Evolutionary conservation across 2,797 vertebrate species (phyloP), one percentile per base, ranked within the genome.

Genomic region (Hydrocynus forskahlii): DNA sequence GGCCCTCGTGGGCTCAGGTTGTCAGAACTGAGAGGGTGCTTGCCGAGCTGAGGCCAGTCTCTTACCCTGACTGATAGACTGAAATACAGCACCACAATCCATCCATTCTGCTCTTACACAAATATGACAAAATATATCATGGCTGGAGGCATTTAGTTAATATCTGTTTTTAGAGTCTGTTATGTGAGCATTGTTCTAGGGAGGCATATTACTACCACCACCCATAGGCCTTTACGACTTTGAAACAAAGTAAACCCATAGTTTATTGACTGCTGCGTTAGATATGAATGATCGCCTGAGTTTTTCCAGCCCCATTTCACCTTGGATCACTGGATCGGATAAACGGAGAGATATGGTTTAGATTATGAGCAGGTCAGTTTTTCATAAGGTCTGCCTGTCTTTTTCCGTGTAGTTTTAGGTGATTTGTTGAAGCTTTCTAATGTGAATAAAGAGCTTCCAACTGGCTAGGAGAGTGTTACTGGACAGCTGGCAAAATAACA

Each of bases 61-160:
- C 74, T 77, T 83, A 13, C 1, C 75, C 89, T 77, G 86, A 91
- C 86, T 93, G 89, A 94, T 94, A 91, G 89, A 93, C 89, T 79
- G 64, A 84, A 80, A 75, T 85, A 79, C 82, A 84, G 81, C 73
- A 23, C 57, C 63, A 54, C 59, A 48, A 77, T 76, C 80, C 78
- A 74, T 81, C 77, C 60, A 91, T 82, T 88, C 4, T 75, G 64
- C 89, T 92, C 85, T 90, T 87, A 85, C 86, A 87, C 62, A 87
- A 88, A 85, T 78, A 80, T 84, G 69, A 76, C 50, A 72, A 83
- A 86, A 86, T 83, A 85, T 84, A 85, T 85, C 79, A 82, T 81
- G 57, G 75, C 85, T 80, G 35, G 66, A 84, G 83, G 80, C 80
- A 67, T 82, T 74, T 79, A 82, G 79, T 84, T 84, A 83, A 83